phyloP scores from a whole-genome alignment of 2,797 vertebrate genomes.

The Mus caroli region DNA sequence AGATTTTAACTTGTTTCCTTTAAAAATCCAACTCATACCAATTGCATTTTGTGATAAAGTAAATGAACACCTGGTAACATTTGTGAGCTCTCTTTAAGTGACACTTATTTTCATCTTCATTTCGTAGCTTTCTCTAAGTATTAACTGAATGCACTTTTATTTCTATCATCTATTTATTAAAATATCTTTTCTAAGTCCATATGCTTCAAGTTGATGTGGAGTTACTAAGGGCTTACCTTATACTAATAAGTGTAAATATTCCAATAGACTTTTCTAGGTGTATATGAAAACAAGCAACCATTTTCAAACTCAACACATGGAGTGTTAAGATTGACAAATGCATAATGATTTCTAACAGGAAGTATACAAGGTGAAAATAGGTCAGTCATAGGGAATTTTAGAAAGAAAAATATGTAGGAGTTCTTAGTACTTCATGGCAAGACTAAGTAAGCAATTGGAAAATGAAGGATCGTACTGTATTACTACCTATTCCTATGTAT shows the following conservation, averaged over 20 bases:
- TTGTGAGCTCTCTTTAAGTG: not conserved
- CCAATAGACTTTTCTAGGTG: not conserved
- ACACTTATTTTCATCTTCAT: constrained; percentile 27
- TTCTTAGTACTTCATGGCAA: not conserved
- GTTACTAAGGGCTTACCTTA: not conserved
- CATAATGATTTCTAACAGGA: not conserved
- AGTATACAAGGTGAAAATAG: not conserved
- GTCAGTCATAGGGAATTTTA: not conserved
- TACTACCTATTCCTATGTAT: not conserved
- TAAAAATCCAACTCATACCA: not conserved
- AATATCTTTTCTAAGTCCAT: not conserved
- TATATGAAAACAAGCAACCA: constrained; percentile 3
- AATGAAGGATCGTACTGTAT: constrained; percentile 35
- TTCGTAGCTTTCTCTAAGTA: constrained; percentile 19
- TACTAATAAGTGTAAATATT: not conserved
- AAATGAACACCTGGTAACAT: not conserved
- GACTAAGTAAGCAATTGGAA: not conserved
- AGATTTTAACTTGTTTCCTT: not conserved
- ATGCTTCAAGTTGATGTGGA: not conserved
- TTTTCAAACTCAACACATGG: not conserved
- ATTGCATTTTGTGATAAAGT: not conserved
- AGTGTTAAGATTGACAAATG: not conserved
- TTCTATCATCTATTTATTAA: constrained; percentile 31
- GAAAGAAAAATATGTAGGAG: not conserved
- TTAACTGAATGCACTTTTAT: not conserved